Evolutionary conservation across 2,888 invertebrate species (phyloP), one percentile per base, ranked within the genome.

Genomic region (Cabera pusaria): DNA sequence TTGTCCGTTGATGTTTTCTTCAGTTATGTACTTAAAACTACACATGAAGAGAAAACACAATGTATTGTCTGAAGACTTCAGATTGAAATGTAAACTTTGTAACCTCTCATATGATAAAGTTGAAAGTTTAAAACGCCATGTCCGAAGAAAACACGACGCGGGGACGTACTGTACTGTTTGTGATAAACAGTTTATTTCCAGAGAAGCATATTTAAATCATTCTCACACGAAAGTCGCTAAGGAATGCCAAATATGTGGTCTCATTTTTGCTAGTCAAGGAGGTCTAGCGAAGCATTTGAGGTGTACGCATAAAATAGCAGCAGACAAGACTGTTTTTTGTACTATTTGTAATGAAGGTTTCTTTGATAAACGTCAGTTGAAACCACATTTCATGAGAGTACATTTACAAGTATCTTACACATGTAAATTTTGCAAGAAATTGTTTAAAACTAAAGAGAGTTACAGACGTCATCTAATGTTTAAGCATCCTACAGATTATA

Each of bases 1-100:
- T 44, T 88, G 88, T 22, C 77, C 82, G 8, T 52, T 82, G 28
- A 77, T 83, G 9, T 88, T 88, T 55, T 80, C 86, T 0, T 77
- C 81, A 0, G 28, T 79, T 0, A 82, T 74, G 46, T 86, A 70
- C 34, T 56, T 88, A 6, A 86, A 86, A 52, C 38, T 86, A 1
- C 88, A 88, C 25, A 83, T 88, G 85, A 69, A 84, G 37, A 52
- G 87, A 11, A 86, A 83, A 29, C 88, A 88, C 44, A 85, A 86
- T 14, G 83, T 78, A 0, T 51, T 82, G 12, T 68, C 63, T 31
- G 80, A 86, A 2, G 67, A 83, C 29, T 88, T 84, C 36, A 65
- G 76, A 44, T 59, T 85, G 21, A 86, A 85, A 49, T 88, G 88
- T 49, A 72, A 70, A 27, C 75, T 86, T 37, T 88, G 88, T 43